Evolutionary conservation across 2,888 invertebrate genomes (phyloP), one percentile per base, ranked within the genome.

Genomic region (Microchrysa polita): DNA sequence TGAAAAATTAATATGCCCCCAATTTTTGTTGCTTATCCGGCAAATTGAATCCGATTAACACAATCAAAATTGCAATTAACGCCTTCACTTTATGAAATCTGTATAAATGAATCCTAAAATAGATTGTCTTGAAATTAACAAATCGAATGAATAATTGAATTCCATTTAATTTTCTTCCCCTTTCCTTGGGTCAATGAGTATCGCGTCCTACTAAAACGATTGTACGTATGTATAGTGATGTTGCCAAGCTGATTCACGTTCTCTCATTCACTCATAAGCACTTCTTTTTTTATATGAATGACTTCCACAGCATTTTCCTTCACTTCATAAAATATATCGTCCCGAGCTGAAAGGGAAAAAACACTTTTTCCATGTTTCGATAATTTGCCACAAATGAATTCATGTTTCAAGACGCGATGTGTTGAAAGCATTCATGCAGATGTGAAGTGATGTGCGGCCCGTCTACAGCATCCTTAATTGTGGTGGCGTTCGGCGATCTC

Each of bases 371-470:
- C 72, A 44, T 72, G 72, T 72, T 72, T 22, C 72, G 12, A 48
- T 72, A 60, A 72, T 60, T 72, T 72, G 72, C 72, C 60, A 44
- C 72, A 72, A 72, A 72, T 72, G 72, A 72, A 44, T 72, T 72
- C 59, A 44, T 72, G 72, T 72, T 72, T 72, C 42, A 60, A 44
- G 42, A 59, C 34, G 60, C 16, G 34, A 57, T 16, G 72, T 59
- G 72, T 34, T 60, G 72, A 72, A 72, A 72, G 72, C 23, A 60
- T 60, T 44, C 48, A 72, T 55, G 55, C 53, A 40, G 27, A 34
- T 34, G 27, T 34, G 2, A 34, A 34, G 7, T 7, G 27, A 34
- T 5, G 7, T 34, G 27, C 40, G n/a, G n/a, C n/a, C n/a, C n/a
- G n/a, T n/a, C n/a, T 23, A 53, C 34, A 34, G 2, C 27, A 7